These are phyloP conservation scores for Hemicordylus capensis DNA, from an alignment of 2,113 vertebrate species.

Conservation along the genomic window DNA sequence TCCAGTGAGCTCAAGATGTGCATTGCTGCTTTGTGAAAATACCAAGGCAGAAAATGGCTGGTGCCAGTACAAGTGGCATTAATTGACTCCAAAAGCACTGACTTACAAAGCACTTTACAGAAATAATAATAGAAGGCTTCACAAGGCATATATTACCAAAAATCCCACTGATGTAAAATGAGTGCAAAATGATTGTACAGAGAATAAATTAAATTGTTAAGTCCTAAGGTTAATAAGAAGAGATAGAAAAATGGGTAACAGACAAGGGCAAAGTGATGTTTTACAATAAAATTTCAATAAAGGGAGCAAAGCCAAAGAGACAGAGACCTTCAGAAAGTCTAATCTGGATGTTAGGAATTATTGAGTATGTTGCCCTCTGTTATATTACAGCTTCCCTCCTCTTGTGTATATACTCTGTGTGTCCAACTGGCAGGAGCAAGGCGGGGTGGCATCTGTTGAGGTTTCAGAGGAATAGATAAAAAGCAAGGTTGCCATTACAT, in stretches of 20 bases:
- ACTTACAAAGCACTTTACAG: background rate
- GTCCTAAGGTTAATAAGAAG: slow-evolving; percentile 23
- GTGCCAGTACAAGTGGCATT: background rate
- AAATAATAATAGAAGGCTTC: slow-evolving; percentile 23
- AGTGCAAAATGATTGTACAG: background rate
- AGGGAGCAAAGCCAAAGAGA: background rate
- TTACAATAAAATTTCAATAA: slow-evolving; percentile 34
- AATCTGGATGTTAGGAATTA: background rate
- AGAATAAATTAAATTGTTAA: slow-evolving; percentile 19
- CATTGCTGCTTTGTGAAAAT: slow-evolving; percentile 18
- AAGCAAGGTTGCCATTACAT: background rate
- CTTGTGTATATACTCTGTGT: background rate
- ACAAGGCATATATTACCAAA: background rate
- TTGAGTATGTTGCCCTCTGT: background rate
- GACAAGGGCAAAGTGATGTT: slow-evolving; percentile 16
- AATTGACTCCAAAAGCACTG: slow-evolving; percentile 5
- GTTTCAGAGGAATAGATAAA: background rate
- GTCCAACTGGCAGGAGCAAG: background rate
- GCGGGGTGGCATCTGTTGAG: background rate
- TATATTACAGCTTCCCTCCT: background rate
- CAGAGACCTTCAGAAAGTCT: background rate
- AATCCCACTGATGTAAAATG: slow-evolving; percentile 5
- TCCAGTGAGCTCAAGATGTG: background rate
- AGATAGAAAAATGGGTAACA: slow-evolving; percentile 10
- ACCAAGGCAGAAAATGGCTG: background rate